Evolutionary conservation across 2,113 vertebrate genomes (phyloP).

Genomic region (human (Homo sapiens)): GRCh38 chr1:145137501-145138000

Average conservation of each 20-base stretch:
- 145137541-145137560: neutral
- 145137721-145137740: neutral
- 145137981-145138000: too few relatives aligned
- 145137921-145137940: too few relatives aligned
- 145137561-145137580: neutral
- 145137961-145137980: too few relatives aligned
- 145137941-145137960: too few relatives aligned
- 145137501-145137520: neutral
- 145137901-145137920: neutral
- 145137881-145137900: neutral
- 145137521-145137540: neutral
- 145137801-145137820: neutral
- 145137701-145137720: neutral
- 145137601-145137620: neutral
- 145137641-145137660: neutral
- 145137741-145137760: neutral
- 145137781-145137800: neutral
- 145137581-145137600: neutral
- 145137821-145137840: neutral
- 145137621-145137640: neutral
- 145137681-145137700: neutral
- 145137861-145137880: neutral
- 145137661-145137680: neutral
- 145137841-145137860: neutral
- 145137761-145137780: neutral